Evolutionary conservation across 2,113 vertebrate genomes (phyloP).

Genomic region (Passer montanus): DNA sequence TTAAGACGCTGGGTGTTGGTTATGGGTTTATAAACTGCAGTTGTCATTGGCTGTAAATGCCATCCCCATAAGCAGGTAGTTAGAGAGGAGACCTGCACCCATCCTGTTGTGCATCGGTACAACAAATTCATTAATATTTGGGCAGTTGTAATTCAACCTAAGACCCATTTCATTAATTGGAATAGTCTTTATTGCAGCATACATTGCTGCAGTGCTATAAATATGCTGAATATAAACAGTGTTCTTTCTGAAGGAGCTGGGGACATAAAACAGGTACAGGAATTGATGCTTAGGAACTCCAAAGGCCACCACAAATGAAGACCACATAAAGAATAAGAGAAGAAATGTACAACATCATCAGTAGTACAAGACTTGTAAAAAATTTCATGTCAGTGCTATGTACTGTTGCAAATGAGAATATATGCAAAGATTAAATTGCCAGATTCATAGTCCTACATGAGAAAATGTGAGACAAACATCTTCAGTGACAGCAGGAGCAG

Average conservation of each 20-base stretch:
- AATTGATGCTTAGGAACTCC: neutral
- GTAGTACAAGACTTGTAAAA: neutral
- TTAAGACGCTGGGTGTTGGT: neutral
- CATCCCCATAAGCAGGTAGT: neutral
- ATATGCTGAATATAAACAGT: neutral
- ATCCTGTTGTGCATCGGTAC: neutral
- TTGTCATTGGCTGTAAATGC: neutral
- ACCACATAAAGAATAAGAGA: neutral
- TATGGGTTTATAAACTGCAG: neutral
- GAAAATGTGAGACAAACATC: neutral
- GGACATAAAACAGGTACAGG: neutral
- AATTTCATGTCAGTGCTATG: neutral
- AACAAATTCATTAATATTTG: neutral
- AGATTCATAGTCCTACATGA: neutral
- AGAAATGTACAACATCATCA: neutral
- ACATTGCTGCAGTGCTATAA: neutral
- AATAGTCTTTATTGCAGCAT: neutral
- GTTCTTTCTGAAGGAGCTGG: neutral
- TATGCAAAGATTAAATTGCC: neutral
- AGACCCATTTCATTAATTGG: neutral
- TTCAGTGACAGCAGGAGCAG: neutral
- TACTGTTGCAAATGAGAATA: neutral
- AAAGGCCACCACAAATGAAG: neutral
- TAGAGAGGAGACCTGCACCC: neutral
- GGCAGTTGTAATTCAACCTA: neutral